phyloP scores from a whole-genome alignment of 2,113 vertebrate species.

The Delphinapterus leucas region DNA sequence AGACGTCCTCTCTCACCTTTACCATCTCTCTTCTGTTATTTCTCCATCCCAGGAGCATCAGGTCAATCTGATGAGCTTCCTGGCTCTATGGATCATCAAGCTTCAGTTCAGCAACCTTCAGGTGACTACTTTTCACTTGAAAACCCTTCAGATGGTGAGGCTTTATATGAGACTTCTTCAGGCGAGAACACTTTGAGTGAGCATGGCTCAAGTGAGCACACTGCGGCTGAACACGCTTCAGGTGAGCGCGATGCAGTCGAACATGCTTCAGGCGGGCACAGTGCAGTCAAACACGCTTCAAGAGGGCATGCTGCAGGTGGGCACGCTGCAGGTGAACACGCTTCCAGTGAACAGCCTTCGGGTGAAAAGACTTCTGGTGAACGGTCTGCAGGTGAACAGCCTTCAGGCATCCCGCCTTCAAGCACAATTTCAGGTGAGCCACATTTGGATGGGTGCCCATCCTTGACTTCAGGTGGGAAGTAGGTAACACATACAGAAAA shows the following conservation, averaged over 20 bases:
- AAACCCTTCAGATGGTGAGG: neutral
- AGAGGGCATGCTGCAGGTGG: neutral
- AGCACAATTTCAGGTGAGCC: slow-evolving; percentile 31
- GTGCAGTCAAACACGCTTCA: neutral
- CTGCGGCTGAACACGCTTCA: neutral
- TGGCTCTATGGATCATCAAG: neutral
- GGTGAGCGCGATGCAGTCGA: neutral
- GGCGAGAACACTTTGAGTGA: neutral
- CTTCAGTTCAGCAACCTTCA: slow-evolving; percentile 12
- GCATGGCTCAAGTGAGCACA: neutral
- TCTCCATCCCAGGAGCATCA: slow-evolving; percentile 30
- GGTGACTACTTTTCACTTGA: neutral
- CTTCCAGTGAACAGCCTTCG: neutral
- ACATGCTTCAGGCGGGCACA: neutral
- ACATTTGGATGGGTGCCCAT: neutral
- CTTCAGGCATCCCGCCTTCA: neutral
- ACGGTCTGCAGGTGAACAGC: neutral
- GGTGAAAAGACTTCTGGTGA: neutral
- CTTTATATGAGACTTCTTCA: slow-evolving; percentile 14
- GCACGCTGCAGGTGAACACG: fast-evolving
- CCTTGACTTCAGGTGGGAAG: neutral
- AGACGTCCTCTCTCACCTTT: neutral
- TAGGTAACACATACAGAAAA: neutral
- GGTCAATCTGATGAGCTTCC: neutral
- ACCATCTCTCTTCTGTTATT: neutral